A percentile compares a stretch with the other conserved stretches of the same genome.
Evolutionary conservation across 2,113 vertebrate species (phyloP).

Genomic region (Dicrurus megarhynchus): DNA sequence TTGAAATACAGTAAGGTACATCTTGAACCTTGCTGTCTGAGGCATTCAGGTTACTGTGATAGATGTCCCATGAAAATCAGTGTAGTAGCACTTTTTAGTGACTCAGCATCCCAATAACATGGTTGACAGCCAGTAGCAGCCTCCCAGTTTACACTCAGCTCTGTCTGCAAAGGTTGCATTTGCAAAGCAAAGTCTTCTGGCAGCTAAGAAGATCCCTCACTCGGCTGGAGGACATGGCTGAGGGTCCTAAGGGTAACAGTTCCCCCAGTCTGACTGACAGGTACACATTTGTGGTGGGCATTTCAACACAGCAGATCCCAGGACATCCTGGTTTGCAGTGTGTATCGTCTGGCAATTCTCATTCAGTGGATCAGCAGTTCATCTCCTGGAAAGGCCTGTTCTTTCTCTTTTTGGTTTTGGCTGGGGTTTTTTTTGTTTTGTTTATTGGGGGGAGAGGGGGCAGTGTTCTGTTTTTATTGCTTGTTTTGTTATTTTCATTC

Average conservation of each 20-base stretch:
- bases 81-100: not conserved
- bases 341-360: not conserved
- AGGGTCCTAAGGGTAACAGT: not conserved
- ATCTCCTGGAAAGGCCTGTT: not conserved
- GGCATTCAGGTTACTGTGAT: not conserved
- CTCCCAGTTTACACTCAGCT: not conserved
- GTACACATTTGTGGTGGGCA: not conserved
- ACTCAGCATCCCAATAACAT: not conserved
- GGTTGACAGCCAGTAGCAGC: not conserved
- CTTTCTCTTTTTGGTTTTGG: not conserved
- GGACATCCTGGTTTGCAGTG: not conserved
- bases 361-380: not conserved
- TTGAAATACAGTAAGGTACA: not conserved
- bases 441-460: not conserved
- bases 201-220: not conserved
- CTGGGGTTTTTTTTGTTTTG: not conserved
- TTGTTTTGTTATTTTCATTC: not conserved
- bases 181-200: not conserved
- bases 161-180: not conserved
- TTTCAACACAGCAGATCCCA: not conserved
- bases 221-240: accelerated
- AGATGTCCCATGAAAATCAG: not conserved
- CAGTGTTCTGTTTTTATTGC: not conserved
- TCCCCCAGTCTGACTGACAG: not conserved
- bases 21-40: not conserved